Conservation (phyloP, 1,140 invertebrate species). For the Portunus trituberculatus region DNA sequence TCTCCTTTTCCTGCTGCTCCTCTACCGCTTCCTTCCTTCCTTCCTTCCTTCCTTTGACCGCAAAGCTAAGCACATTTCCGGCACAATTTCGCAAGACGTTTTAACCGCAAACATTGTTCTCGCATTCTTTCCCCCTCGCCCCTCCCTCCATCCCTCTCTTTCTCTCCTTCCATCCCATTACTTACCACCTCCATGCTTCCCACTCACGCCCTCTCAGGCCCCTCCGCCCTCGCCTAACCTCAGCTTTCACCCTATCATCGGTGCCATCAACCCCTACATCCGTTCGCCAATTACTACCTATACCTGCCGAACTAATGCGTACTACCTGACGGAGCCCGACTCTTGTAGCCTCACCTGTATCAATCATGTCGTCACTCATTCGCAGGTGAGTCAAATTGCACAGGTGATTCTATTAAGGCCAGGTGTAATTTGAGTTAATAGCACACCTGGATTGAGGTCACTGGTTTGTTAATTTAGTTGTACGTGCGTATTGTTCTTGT, state of each 20-base stretch:
- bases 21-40: not conserved
- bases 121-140: not conserved
- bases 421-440: too few species aligned
- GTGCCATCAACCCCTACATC: not conserved
- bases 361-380: too few species aligned
- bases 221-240: not conserved
- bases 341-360: too few species aligned
- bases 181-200: not conserved
- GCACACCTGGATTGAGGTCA: too few species aligned
- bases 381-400: too few species aligned
- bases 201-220: not conserved
- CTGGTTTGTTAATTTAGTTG: too few species aligned
- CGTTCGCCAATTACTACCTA: not conserved
- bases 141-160: not conserved
- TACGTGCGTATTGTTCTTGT: too few species aligned
- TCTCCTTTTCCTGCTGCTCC: not conserved
- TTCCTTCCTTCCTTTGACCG: not conserved
- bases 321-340: too few species aligned
- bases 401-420: too few species aligned
- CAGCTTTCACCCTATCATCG: not conserved
- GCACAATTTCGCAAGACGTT: not conserved
- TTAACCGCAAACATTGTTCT: not conserved
- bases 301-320: too few species aligned
- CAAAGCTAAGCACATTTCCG: not conserved
- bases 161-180: not conserved